A percentile compares a stretch with the other conserved stretches of the same genome.
phyloP scores from a whole-genome alignment of 2,888 invertebrate genomes.

The Drosophila demipolita region DNA sequence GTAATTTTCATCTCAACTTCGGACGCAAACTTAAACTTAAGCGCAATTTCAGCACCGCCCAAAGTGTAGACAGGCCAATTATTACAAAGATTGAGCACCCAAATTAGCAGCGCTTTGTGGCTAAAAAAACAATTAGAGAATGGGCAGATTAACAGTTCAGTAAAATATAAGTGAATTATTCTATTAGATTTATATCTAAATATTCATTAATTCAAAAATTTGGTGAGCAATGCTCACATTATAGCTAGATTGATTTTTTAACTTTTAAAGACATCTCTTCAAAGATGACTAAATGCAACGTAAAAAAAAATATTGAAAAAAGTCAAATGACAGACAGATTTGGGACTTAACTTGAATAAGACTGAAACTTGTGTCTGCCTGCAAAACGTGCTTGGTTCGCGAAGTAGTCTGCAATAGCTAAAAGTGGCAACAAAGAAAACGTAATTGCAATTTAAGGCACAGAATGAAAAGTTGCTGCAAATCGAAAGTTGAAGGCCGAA shows the following conservation, averaged over 20 bases:
- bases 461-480: conserved; percentile 9
- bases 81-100: conserved; percentile 32
- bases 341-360: neutral
- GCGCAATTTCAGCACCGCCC: conserved; percentile 16
- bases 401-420: too few species aligned
- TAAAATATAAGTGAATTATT: neutral
- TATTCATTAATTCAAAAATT: too few species aligned
- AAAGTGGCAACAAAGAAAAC: neutral
- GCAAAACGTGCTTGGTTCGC: neutral
- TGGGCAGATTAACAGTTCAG: neutral
- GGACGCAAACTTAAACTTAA: conserved; percentile 29
- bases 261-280: neutral
- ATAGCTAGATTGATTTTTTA: neutral
- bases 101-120: conserved; percentile 19
- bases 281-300: neutral
- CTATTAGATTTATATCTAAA: neutral
- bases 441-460: conserved; percentile 18
- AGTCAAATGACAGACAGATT: neutral
- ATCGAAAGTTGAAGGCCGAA: conserved; percentile 6
- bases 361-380: neutral
- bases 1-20: conserved; percentile 42
- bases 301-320: neutral
- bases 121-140: neutral
- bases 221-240: neutral
- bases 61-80: conserved; percentile 19